Conservation (phyloP, 23 tunicate genomes). For the Aplidium turbinatum region DNA sequence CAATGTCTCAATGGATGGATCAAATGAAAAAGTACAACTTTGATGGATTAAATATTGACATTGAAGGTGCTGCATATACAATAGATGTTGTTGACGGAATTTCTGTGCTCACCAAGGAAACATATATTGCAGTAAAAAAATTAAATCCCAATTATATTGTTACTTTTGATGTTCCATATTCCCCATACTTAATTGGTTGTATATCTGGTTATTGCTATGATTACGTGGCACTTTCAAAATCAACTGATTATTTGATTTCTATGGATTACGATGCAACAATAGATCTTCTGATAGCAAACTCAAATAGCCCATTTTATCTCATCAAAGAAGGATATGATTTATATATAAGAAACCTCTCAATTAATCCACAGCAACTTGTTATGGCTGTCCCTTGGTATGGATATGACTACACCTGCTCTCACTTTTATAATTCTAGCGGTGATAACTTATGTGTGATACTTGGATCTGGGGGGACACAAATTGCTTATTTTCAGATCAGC, state of each 20-base stretch:
- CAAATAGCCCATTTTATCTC: slow-evolving; percentile 69
- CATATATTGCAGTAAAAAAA: slow-evolving; percentile 33
- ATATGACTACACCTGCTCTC: slow-evolving; percentile 60
- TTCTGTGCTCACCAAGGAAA: slow-evolving; percentile 38
- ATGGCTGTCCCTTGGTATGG: slow-evolving; percentile 93
- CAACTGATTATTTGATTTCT: slow-evolving; percentile 58
- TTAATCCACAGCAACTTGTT: slow-evolving; percentile 47
- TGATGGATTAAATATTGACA: slow-evolving; percentile 77
- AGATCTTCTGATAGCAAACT: slow-evolving; percentile 55
- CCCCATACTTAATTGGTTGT: slow-evolving; percentile 55
- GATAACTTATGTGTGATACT: slow-evolving; percentile 50
- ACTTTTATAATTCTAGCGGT: slow-evolving; percentile 49
- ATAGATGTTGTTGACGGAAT: slow-evolving; percentile 31
- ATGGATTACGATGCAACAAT: slow-evolving; percentile 82
- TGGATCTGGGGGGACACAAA: slow-evolving; percentile 13
- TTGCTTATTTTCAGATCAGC: slow-evolving; percentile 23
- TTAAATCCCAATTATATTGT: slow-evolving; percentile 42
- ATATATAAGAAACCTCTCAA: slow-evolving; percentile 48
- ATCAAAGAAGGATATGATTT: slow-evolving; percentile 39
- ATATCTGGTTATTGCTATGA: slow-evolving; percentile 52
- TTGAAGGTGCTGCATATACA: slow-evolving; percentile 67
- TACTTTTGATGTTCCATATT: slow-evolving; percentile 59
- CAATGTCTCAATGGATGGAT: slow-evolving; percentile 48
- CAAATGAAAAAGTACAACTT: slow-evolving; percentile 16
- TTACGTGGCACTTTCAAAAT: slow-evolving; percentile 49